Percentiles rank a stretch among this genome's conserved stretches.
phyloP scores from a whole-genome alignment of 2,797 vertebrate species.

The Sarcophilus harrisii region DNA sequence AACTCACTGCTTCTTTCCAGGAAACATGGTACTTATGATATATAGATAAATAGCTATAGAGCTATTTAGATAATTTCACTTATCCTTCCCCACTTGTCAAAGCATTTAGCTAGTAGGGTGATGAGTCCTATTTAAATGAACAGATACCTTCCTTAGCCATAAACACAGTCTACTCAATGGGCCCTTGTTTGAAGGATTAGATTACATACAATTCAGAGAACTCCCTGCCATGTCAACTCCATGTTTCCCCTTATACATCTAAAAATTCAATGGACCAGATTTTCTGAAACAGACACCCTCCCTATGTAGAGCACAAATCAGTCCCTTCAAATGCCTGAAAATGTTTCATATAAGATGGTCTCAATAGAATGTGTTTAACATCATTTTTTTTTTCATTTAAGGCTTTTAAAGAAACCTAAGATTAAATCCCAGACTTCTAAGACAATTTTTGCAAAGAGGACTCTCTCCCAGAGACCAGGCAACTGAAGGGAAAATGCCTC shows the following conservation, averaged over 20 bases:
- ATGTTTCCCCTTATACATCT: constrained; percentile 48
- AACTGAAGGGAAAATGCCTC: not conserved
- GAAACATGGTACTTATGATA: constrained; percentile 68
- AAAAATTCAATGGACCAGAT: constrained; percentile 22
- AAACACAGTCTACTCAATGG: constrained; percentile 33
- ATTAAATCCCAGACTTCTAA: not conserved
- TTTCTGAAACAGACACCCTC: constrained; percentile 15
- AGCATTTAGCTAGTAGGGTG: constrained; percentile 33
- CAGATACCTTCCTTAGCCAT: constrained; percentile 34
- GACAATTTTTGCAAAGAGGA: not conserved
- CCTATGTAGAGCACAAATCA: not conserved
- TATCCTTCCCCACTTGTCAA: constrained; percentile 68
- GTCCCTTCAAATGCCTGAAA: not conserved
- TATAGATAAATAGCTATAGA: constrained; percentile 64
- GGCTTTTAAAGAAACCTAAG: not conserved
- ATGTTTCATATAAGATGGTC: constrained; percentile 12
- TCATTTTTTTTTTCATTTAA: not conserved
- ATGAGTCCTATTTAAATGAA: constrained; percentile 23
- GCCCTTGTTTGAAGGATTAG: constrained; percentile 49
- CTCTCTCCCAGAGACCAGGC: not conserved
- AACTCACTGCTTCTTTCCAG: constrained; percentile 70
- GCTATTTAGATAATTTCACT: constrained; percentile 64
- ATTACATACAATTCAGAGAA: constrained; percentile 58
- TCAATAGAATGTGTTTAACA: not conserved
- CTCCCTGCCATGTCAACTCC: constrained; percentile 39